Percentiles rank a stretch among this genome's conserved stretches.
These are phyloP conservation scores for Hirudinaria manillensis DNA, from an alignment of 2,888 invertebrate species.

Conservation along the genomic window DNA sequence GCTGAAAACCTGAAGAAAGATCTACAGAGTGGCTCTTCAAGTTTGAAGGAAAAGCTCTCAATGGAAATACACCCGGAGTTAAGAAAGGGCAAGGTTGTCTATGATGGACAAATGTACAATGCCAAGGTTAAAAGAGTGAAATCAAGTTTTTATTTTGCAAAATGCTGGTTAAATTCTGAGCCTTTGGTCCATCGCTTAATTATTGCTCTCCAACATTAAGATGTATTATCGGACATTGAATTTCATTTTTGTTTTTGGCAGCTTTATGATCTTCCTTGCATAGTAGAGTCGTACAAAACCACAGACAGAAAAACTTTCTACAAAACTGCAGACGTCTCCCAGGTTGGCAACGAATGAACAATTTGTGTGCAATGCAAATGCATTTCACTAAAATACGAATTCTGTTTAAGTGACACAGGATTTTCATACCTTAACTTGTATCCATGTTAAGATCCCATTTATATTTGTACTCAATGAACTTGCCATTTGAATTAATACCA, in stretches of 20 bases:
- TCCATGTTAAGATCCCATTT: too few relatives aligned
- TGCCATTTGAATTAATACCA: too few relatives aligned
- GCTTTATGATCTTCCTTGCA: constrained; percentile 82
- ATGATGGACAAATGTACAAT: constrained; percentile 80
- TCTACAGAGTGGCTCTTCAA: constrained; percentile 68
- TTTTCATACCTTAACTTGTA: too few relatives aligned
- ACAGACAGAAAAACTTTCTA: constrained; percentile 93
- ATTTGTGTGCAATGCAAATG: too few relatives aligned
- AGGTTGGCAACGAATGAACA: constrained; percentile 41
- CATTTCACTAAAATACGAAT: too few relatives aligned
- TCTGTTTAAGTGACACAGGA: too few relatives aligned
- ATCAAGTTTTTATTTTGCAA: not conserved
- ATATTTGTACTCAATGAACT: too few relatives aligned
- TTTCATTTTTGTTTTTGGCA: constrained; percentile 44
- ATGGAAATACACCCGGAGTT: constrained; percentile 80
- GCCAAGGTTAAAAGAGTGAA: constrained; percentile 62
- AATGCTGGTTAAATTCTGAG: not conserved
- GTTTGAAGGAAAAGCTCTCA: constrained; percentile 73
- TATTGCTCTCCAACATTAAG: too few relatives aligned
- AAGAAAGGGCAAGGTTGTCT: constrained; percentile 78
- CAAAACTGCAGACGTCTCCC: constrained; percentile 92
- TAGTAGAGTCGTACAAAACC: constrained; percentile 87
- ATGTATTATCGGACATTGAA: not conserved
- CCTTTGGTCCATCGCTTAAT: too few relatives aligned
- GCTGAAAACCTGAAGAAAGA: constrained; percentile 59